Base-by-base conservation (phyloP, 2,113 vertebrate species). In the Seriola rivoliana region DNA sequence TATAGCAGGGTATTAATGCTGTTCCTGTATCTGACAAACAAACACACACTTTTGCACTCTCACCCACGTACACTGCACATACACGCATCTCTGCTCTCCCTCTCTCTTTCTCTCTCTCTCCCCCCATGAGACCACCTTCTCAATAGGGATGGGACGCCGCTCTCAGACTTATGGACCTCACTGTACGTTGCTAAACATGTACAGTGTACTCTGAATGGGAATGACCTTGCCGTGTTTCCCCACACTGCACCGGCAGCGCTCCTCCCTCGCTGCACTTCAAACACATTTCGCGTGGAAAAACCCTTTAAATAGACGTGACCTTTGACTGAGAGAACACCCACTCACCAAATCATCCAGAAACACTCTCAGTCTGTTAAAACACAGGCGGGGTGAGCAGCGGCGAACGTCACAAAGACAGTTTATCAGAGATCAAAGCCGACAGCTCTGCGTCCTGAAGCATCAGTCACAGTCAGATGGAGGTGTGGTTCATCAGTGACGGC, bases 241-340 rank as follows among this genome's bases (percentile, higher is more conserved):
- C 55, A 29, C 54, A n/a, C 72, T 78, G 73, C 85, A 64, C 48
- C 4, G 23, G 25, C 72, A 71, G 58, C 77, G 9, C 68, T 55
- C 38, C 80, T 62, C 46, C 25, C 76, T 70, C 75, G 25, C 62
- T 50, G 46, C 82, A 90, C 91, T 92, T 94, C 88, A 91, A 94
- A 91, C 90, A 73, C 81, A 85, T 92, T 93, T 91, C 86, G 72
- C 75, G 58, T 88, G 89, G 87, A 92, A 89, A 85, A 82, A 68
- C 34, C 69, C 90, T 92, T 92, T 93, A 95, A 93, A 95, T 95
- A 93, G 92, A 90, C 19, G 13, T 68, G 90, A 92, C 91, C 91
- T 94, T 93, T 93, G 91, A 86, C 85, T 82, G 79, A n/a, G 48
- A 66, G 75, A 85, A 88, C 85, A 9, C 85, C 81, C 79, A 73